phyloP scores from a whole-genome alignment of 1,140 invertebrate species.

The Microplitis demolitor region DNA sequence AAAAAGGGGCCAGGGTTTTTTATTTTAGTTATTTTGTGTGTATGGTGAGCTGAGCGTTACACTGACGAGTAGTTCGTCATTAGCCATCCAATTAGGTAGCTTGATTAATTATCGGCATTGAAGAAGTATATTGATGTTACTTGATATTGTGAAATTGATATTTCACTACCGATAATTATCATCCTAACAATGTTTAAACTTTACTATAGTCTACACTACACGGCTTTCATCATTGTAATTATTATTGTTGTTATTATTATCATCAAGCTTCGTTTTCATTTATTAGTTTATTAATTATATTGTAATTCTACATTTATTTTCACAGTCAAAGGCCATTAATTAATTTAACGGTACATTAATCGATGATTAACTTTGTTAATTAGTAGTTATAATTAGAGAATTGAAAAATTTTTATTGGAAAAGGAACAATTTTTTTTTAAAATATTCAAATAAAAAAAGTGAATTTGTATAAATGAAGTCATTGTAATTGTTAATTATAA shows the following conservation, averaged over 20 bases:
- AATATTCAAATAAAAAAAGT: too few relatives aligned
- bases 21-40: not conserved
- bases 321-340: not conserved
- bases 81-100: constrained; percentile 28
- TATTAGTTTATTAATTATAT: not conserved
- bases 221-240: too few relatives aligned
- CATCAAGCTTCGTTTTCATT: too few relatives aligned
- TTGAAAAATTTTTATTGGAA: too few relatives aligned
- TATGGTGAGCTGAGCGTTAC: not conserved
- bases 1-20: not conserved
- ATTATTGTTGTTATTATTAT: too few relatives aligned
- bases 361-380: too few relatives aligned
- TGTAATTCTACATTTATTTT: not conserved
- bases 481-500: too few relatives aligned
- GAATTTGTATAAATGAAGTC: too few relatives aligned
- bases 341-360: too few relatives aligned
- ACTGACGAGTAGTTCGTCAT: not conserved
- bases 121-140: constrained; percentile 22
- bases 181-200: not conserved
- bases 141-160: not conserved
- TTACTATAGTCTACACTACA: not conserved
- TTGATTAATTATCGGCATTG: constrained; percentile 32
- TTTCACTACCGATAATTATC: not conserved
- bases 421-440: too few relatives aligned
- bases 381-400: too few relatives aligned